Conservation (phyloP, 64 coral and sea anemone species). For the Montipora sp. region DNA sequence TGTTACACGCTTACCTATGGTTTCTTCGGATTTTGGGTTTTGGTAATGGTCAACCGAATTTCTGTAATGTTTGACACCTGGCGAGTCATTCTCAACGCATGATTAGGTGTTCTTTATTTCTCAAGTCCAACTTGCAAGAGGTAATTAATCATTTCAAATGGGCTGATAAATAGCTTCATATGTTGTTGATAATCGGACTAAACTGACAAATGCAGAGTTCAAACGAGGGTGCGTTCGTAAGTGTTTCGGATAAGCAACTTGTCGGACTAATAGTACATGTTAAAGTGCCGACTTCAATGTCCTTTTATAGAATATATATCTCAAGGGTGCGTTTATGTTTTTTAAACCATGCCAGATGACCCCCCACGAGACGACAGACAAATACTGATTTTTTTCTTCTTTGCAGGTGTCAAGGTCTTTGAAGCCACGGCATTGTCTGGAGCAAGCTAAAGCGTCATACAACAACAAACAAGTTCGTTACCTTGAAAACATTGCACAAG, state of each 20-base stretch:
- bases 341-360: too few species aligned
- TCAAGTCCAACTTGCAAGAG: background rate
- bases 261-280: too few species aligned
- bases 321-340: too few species aligned
- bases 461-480: too few species aligned
- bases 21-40: background rate
- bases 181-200: background rate
- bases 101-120: background rate
- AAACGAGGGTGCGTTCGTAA: background rate
- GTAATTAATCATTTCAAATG: slow-evolving; percentile 22
- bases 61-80: background rate
- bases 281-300: too few species aligned
- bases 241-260: background rate
- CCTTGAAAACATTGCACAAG: too few species aligned
- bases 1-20: background rate
- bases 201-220: background rate
- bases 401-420: too few species aligned
- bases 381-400: background rate
- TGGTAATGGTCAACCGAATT: background rate
- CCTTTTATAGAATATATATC: too few species aligned
- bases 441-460: too few species aligned
- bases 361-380: background rate
- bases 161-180: too few species aligned
- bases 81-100: background rate
- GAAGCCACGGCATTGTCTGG: too few species aligned